Evolutionary conservation across 2,113 vertebrate genomes (phyloP).

Genomic region (Climacteris rufus): DNA sequence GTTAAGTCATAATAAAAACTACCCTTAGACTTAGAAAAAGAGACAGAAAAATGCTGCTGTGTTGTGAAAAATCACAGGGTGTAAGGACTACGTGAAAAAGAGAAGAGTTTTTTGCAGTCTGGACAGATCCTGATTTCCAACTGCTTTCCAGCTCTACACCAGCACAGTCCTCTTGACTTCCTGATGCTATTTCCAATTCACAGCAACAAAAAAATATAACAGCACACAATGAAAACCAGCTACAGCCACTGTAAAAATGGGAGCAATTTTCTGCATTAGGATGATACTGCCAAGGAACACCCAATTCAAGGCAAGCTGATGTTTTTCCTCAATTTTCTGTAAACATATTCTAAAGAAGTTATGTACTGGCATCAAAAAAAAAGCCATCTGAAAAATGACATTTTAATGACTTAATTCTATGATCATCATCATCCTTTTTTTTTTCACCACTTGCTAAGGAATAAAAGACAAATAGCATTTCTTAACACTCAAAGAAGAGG

Average conservation of each 20-base stretch:
- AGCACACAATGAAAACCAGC: not conserved
- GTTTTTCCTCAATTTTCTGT: not conserved
- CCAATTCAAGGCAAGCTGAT: not conserved
- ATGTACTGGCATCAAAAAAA: not conserved
- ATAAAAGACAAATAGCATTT: not conserved
- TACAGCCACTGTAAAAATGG: not conserved
- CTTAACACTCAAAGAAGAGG: not conserved
- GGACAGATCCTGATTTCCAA: not conserved
- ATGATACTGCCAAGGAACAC: not conserved
- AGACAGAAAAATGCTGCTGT: not conserved
- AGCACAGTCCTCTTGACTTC: not conserved
- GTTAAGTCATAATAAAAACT: not conserved
- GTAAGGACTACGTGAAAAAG: not conserved
- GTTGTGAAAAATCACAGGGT: constrained; percentile 1
- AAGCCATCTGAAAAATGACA: not conserved
- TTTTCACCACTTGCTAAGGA: not conserved
- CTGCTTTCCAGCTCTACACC: not conserved
- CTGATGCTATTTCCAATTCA: not conserved
- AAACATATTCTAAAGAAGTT: not conserved
- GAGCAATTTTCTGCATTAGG: not conserved
- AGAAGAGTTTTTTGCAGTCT: not conserved
- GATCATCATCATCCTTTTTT: not conserved
- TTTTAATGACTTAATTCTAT: not conserved
- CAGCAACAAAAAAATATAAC: not conserved
- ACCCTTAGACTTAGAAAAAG: not conserved